These are phyloP conservation scores for Sarcophaga subvicina DNA, from an alignment of 2,888 invertebrate species.

Conservation along the genomic window DNA sequence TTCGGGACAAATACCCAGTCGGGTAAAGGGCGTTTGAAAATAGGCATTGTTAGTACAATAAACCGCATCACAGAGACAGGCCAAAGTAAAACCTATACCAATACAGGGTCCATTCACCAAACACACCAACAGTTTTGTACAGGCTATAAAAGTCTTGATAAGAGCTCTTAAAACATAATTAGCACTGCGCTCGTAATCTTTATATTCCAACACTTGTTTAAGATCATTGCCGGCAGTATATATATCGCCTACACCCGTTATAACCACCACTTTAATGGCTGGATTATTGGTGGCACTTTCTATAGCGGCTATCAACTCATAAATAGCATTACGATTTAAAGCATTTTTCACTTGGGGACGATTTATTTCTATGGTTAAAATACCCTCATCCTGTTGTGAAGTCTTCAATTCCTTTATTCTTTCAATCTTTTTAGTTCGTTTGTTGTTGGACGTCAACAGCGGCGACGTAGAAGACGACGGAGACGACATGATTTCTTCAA, in stretches of 20 bases:
- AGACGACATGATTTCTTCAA: too few species aligned
- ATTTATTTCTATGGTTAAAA: constrained; percentile 87
- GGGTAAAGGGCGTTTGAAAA: constrained; percentile 94
- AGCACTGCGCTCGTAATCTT: constrained; percentile 66
- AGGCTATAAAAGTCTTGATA: constrained; percentile 90
- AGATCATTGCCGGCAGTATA: constrained; percentile 76
- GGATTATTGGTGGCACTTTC: constrained; percentile 87
- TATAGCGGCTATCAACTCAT: constrained; percentile 85
- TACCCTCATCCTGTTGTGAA: constrained; percentile 80
- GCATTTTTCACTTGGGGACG: constrained; percentile 92
- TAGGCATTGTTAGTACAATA: constrained; percentile 92
- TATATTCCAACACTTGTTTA: constrained; percentile 65
- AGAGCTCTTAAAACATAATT: constrained; percentile 83
- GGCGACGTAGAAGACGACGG: not conserved
- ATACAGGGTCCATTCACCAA: constrained; percentile 96
- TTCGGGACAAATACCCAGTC: constrained; percentile 92
- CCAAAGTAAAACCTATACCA: constrained; percentile 89
- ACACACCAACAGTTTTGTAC: constrained; percentile 93
- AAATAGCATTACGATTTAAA: constrained; percentile 87
- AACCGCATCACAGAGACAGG: constrained; percentile 93
- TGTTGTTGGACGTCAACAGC: not conserved
- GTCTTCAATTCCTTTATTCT: constrained; percentile 71
- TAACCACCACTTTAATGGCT: constrained; percentile 86
- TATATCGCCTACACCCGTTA: constrained; percentile 83
- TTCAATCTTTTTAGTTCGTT: not conserved